A percentile compares a stretch with the other conserved stretches of the same genome.
phyloP scores from a whole-genome alignment of 2,113 vertebrate species.

The Mastomys coucha region DNA sequence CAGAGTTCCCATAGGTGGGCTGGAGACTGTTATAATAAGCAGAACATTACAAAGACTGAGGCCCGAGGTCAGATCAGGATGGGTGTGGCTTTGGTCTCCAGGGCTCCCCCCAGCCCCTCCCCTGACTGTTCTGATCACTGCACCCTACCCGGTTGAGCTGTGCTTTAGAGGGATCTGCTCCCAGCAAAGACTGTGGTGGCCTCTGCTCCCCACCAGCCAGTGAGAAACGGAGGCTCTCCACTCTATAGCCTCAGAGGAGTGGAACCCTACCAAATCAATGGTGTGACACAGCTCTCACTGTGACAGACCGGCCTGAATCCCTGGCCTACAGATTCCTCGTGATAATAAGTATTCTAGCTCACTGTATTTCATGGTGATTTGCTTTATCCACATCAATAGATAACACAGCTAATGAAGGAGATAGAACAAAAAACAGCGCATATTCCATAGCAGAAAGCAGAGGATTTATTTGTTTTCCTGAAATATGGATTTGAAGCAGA shows the following conservation, averaged over 20 bases:
- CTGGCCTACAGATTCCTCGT: rapidly evolving
- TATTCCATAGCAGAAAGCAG: too few relatives aligned
- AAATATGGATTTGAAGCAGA: conserved; percentile 5
- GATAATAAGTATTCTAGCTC: background rate
- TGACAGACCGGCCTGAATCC: background rate
- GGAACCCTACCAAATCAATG: rapidly evolving
- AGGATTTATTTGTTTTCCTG: conserved; percentile 20
- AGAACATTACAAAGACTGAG: rapidly evolving
- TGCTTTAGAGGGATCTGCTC: rapidly evolving
- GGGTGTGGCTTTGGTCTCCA: background rate
- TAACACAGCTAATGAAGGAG: rapidly evolving
- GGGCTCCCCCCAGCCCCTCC: background rate
- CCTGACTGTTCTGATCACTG: rapidly evolving
- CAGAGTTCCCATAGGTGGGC: background rate
- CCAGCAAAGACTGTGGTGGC: too few relatives aligned
- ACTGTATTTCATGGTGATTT: too few relatives aligned
- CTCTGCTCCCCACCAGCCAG: background rate
- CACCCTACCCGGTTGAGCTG: rapidly evolving
- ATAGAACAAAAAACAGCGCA: background rate
- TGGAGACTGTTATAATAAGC: background rate
- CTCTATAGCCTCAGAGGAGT: rapidly evolving
- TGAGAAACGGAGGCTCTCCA: background rate
- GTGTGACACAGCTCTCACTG: rapidly evolving
- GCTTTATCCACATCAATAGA: rapidly evolving
- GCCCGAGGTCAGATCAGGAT: rapidly evolving